Percentiles rank a stretch among this genome's conserved stretches.
These are phyloP conservation scores for Carterocephalus palaemon DNA, from an alignment of 2,888 invertebrate genomes.

Conservation along the genomic window DNA sequence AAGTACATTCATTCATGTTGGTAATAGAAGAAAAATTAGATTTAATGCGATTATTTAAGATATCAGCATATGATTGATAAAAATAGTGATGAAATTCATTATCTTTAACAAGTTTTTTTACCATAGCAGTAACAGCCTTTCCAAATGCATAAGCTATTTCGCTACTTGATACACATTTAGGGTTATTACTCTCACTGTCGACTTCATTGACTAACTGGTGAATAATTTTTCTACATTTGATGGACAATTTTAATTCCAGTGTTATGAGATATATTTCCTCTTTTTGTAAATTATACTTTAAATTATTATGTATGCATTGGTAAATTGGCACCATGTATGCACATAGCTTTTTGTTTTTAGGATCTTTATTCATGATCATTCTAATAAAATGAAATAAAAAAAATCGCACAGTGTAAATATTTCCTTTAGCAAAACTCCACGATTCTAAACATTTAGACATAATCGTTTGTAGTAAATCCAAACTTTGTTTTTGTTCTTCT, in stretches of 20 bases:
- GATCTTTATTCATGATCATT: slow-evolving; percentile 1
- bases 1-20: neutral
- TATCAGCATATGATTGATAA: neutral
- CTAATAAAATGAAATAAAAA: slow-evolving; percentile 1
- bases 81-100: neutral
- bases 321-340: slow-evolving; percentile 1
- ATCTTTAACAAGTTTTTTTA: neutral
- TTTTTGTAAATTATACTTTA: neutral
- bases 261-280: slow-evolving; percentile 1
- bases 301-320: neutral
- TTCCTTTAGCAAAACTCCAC: no score
- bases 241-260: slow-evolving; percentile 1
- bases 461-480: slow-evolving; percentile 9
- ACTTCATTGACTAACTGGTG: neutral
- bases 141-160: neutral
- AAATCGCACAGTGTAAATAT: neutral
- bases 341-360: neutral
- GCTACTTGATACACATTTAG: neutral
- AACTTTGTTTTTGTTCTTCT: slow-evolving; percentile 13
- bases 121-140: neutral
- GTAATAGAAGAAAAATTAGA: neutral
- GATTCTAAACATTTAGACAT: slow-evolving; percentile 1
- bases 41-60: neutral
- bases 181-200: neutral
- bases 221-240: neutral